Evolutionary conservation across 35 echinoderm and acorn worm species (phyloP).

Genomic region (Heliocidaris erythrogramma): DNA sequence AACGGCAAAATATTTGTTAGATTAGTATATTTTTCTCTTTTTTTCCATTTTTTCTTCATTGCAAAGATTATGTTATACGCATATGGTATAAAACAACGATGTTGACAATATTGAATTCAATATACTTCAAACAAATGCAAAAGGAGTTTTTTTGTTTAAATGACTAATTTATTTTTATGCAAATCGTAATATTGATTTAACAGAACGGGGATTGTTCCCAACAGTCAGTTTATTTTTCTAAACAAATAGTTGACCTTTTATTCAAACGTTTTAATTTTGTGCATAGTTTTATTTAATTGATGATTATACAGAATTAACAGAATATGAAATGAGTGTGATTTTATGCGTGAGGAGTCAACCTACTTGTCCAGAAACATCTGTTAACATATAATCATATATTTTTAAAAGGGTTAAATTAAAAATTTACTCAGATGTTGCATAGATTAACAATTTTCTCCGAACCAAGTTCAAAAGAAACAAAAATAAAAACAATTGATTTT

Average conservation of each 20-base stretch:
- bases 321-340: no score
- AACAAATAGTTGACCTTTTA: neutral
- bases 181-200: neutral
- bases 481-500: neutral
- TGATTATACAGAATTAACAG: neutral
- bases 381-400: no score
- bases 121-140: neutral
- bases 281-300: neutral
- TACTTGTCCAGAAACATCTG: no score
- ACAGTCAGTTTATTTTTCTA: neutral
- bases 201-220: neutral
- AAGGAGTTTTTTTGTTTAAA: neutral
- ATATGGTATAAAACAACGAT: neutral
- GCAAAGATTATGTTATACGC: neutral
- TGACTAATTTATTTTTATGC: neutral
- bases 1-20: neutral
- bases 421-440: neutral
- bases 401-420: neutral
- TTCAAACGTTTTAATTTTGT: neutral
- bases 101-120: neutral
- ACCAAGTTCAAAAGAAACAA: neutral
- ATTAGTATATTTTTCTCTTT: neutral
- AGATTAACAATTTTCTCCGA: neutral
- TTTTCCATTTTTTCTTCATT: neutral
- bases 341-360: no score